Evolutionary conservation across 2,888 invertebrate species (phyloP), one percentile per base, ranked within the genome.

Genomic region (Pimpla rufipes): DNA sequence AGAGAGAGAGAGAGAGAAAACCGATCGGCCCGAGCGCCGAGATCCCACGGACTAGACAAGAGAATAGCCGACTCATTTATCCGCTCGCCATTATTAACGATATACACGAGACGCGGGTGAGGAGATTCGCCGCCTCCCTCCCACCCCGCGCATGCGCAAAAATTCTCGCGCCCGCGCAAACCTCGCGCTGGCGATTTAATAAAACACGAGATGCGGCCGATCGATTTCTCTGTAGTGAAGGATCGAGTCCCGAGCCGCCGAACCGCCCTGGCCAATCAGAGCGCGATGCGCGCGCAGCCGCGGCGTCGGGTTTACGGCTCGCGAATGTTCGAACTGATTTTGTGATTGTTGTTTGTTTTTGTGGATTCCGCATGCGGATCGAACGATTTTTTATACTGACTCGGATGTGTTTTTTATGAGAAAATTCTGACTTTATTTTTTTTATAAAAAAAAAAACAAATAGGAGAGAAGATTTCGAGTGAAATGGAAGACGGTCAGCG

Each of bases 401-500:
- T n/a, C n/a, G n/a, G n/a, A n/a, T n/a, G n/a, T n/a, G n/a, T 21
- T 52, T 7, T 52, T 52, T n/a, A 3, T 45, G 1, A 1, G 8
- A n/a, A 59, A 29, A 1, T 50, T 47, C n/a, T 29, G n/a, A n/a
- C n/a, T 21, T 23, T 6, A 29, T 35, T 35, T 50, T 11, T 3
- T 18, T 13, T 11, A 18, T 23, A 42, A 23, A 55, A 40, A 70
- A 37, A 37, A 11, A 37, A 64, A 73, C n/a, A n/a, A n/a, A n/a
- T n/a, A n/a, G n/a, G n/a, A n/a, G n/a, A n/a, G n/a, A 57, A 62
- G 66, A 67, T 59, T 42, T 42, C 45, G 45, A 75, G 42, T 76
- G 47, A 75, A 71, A 92, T 92, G 92, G 91, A 92, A 85, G 91
- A 92, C 88, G 86, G 85, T 87, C 88, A 86, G 78, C 89, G 88